phyloP scores from a whole-genome alignment of 2,888 invertebrate species.

The Prenolepis imparis region DNA sequence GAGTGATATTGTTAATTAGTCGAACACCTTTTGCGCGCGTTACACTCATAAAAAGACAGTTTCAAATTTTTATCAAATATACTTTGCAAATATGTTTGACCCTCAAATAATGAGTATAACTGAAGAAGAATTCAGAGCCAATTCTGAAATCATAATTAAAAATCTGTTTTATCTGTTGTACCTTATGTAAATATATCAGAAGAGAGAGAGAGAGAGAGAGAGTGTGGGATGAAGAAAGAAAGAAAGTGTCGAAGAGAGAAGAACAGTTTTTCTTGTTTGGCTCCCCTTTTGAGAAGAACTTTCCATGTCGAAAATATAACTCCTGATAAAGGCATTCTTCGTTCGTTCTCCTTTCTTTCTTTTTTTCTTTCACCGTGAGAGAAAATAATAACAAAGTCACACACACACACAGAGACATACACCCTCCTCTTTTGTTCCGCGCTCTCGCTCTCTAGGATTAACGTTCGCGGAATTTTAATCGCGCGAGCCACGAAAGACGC shows the following conservation, averaged over 20 bases:
- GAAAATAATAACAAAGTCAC: background rate
- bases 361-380: background rate
- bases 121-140: no score
- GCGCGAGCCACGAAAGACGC: background rate
- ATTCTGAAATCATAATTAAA: no score
- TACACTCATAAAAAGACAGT: no score
- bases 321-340: constrained; percentile 79
- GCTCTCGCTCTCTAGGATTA: constrained; percentile 14
- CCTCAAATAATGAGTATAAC: no score
- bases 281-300: constrained; percentile 28
- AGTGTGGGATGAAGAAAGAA: constrained; percentile 17
- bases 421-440: constrained; percentile 1
- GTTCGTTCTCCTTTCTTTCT: constrained; percentile 61
- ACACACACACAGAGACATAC: no score
- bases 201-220: background rate
- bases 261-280: background rate
- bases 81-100: no score
- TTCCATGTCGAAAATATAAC: constrained; percentile 80
- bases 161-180: no score
- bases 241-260: background rate
- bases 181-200: no score
- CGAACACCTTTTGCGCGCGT: no score
- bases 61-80: no score
- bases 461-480: constrained; percentile 12
- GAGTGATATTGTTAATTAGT: no score